Percentiles rank a stretch among this genome's conserved stretches.
Evolutionary conservation across 2,797 vertebrate species (phyloP).

Genomic region (Toxotes lorentzi): DNA sequence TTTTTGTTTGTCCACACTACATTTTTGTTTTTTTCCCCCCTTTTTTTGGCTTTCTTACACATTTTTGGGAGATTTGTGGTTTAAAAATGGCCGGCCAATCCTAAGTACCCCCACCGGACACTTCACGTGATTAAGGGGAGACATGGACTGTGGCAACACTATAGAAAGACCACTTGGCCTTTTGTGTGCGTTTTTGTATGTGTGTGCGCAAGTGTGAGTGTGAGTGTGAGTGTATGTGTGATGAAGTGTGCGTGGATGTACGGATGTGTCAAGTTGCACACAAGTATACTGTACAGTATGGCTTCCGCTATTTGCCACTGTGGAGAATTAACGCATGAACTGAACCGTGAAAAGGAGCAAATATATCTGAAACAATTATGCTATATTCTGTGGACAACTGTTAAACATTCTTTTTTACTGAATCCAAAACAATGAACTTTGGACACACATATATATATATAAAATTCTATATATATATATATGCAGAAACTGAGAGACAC

Average conservation of each 20-base stretch:
- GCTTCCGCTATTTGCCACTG: conserved; percentile 81
- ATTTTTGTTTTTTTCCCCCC: conserved; percentile 35
- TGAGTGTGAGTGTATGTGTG: conserved; percentile 63
- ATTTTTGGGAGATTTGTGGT: conserved; percentile 68
- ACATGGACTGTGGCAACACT: conserved; percentile 73
- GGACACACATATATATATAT: conserved; percentile 68
- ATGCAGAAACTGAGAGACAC: conserved; percentile 77
- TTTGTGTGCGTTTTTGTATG: conserved; percentile 76
- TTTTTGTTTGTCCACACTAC: conserved; percentile 60
- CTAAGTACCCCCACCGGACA: conserved; percentile 67
- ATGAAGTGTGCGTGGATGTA: conserved; percentile 66
- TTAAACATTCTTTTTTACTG: conserved; percentile 80
- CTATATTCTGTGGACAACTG: conserved; percentile 87
- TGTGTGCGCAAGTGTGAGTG: conserved; percentile 45
- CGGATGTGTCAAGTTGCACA: conserved; percentile 79
- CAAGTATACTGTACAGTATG: conserved; percentile 86
- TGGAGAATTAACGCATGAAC: conserved; percentile 86
- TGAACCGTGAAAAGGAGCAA: conserved; percentile 84
- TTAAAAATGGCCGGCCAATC: conserved; percentile 76
- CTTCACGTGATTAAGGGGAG: conserved; percentile 65
- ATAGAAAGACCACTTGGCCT: conserved; percentile 81
- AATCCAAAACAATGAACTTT: conserved; percentile 77
- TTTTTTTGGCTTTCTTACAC: conserved; percentile 65
- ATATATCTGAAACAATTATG: conserved; percentile 84
- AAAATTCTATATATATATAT: conserved; percentile 57